These are phyloP conservation scores for Limnephilus rhombicus DNA, from an alignment of 2,888 invertebrate species.

Conservation along the genomic window DNA sequence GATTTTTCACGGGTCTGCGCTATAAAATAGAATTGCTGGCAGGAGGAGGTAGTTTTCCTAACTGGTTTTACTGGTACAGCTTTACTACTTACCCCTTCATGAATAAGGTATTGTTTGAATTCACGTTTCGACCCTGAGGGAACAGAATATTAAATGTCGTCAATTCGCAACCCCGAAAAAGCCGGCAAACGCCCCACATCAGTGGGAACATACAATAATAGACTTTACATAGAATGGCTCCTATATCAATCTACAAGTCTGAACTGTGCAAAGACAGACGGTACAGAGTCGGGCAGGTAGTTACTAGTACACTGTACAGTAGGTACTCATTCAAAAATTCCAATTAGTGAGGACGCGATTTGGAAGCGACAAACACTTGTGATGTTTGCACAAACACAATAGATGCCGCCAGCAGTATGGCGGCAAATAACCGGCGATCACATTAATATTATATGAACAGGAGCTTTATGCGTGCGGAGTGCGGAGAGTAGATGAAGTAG, in stretches of 20 bases:
- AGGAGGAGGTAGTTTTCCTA: not conserved
- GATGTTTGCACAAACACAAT: slow-evolving; percentile 54
- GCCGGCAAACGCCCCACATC: not conserved
- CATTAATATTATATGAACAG: slow-evolving; percentile 16
- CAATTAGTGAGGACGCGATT: slow-evolving; percentile 55
- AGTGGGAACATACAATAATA: not conserved
- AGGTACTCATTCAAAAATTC: slow-evolving; percentile 53
- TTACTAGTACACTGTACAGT: not conserved
- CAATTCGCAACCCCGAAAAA: not conserved
- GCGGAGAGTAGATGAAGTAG: not conserved
- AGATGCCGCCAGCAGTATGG: slow-evolving; percentile 41
- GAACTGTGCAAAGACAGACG: not conserved
- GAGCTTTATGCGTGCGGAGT: slow-evolving; percentile 23
- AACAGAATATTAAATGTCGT: slow-evolving; percentile 15
- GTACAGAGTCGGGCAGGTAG: not conserved
- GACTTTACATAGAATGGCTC: not conserved
- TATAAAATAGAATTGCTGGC: not conserved
- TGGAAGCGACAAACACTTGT: slow-evolving; percentile 52
- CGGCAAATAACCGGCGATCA: slow-evolving; percentile 31
- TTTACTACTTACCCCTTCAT: not conserved
- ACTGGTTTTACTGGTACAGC: not conserved
- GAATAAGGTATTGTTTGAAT: not conserved
- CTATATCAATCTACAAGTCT: not conserved
- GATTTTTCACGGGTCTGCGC: too few relatives aligned
- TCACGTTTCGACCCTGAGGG: not conserved